A percentile compares a stretch with the other conserved stretches of the same genome.
Evolutionary conservation across 1,140 invertebrate species (phyloP).

Genomic region (Pectinophora gossypiella): DNA sequence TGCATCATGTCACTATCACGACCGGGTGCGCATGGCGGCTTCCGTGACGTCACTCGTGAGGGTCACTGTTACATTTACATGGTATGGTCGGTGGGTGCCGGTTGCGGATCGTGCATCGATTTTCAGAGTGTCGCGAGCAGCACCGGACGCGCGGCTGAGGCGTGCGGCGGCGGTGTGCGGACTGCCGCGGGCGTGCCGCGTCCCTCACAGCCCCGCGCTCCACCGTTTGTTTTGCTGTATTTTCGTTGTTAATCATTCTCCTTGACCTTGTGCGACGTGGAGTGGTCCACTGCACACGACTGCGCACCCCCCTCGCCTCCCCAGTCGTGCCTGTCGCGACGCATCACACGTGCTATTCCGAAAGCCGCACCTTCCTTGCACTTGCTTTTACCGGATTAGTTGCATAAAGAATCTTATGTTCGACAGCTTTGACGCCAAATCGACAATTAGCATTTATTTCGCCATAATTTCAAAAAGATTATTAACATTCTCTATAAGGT

Average conservation of each 20-base stretch:
- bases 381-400: too few relatives aligned
- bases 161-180: slow-evolving; percentile 59
- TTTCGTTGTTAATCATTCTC: slow-evolving; percentile 76
- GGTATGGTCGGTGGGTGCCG: slow-evolving; percentile 48
- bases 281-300: slow-evolving; percentile 74
- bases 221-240: slow-evolving; percentile 74
- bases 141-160: slow-evolving; percentile 50
- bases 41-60: slow-evolving; percentile 39
- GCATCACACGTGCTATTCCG: slow-evolving; percentile 58
- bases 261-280: slow-evolving; percentile 74
- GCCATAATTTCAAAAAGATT: too few relatives aligned
- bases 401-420: not conserved
- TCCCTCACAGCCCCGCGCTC: slow-evolving; percentile 51
- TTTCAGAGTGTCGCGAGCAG: slow-evolving; percentile 60
- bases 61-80: slow-evolving; percentile 47
- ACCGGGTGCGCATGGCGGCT: slow-evolving; percentile 37
- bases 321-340: slow-evolving; percentile 44
- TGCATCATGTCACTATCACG: slow-evolving; percentile 34
- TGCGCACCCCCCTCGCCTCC: slow-evolving; percentile 63
- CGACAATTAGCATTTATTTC: not conserved
- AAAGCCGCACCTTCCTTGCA: slow-evolving; percentile 21
- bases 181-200: slow-evolving; percentile 51
- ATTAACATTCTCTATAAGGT: too few relatives aligned
- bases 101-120: slow-evolving; percentile 70
- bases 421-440: not conserved